A percentile compares a stretch with the other conserved stretches of the same genome.
These are phyloP conservation scores for Ia io DNA, from an alignment of 2,113 vertebrate species.

Conservation along the genomic window DNA sequence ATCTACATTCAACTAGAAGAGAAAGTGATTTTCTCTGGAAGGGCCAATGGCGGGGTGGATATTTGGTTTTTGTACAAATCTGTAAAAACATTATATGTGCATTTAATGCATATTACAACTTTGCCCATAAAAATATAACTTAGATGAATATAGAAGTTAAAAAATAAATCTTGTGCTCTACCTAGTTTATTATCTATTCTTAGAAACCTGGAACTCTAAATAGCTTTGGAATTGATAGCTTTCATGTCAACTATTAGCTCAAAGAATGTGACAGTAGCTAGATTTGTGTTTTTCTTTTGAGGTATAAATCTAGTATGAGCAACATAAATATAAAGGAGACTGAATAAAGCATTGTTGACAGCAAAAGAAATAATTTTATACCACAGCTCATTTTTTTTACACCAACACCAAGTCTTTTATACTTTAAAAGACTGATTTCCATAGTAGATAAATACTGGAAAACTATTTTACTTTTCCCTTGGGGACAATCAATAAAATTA, in stretches of 20 bases:
- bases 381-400: conserved; percentile 19
- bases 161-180: conserved; percentile 1
- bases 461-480: neutral
- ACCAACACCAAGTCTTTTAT: neutral
- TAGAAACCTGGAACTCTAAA: neutral
- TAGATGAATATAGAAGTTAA: neutral
- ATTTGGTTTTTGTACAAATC: neutral
- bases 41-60: neutral
- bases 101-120: neutral
- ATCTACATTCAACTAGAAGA: neutral
- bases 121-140: neutral
- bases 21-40: conserved; percentile 18
- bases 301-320: conserved; percentile 20
- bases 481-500: conserved; percentile 33
- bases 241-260: conserved; percentile 7
- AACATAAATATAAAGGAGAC: conserved; percentile 6
- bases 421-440: neutral
- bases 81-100: neutral
- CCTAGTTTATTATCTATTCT: conserved; percentile 8
- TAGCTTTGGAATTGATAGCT: neutral
- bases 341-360: neutral
- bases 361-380: conserved; percentile 35
- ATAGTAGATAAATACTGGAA: conserved; percentile 23
- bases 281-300: conserved; percentile 22
- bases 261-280: conserved; percentile 24